A percentile compares a stretch with the other conserved stretches of the same genome.
Conservation (phyloP, 2,888 invertebrate genomes). For the Drosophila putrida region DNA sequence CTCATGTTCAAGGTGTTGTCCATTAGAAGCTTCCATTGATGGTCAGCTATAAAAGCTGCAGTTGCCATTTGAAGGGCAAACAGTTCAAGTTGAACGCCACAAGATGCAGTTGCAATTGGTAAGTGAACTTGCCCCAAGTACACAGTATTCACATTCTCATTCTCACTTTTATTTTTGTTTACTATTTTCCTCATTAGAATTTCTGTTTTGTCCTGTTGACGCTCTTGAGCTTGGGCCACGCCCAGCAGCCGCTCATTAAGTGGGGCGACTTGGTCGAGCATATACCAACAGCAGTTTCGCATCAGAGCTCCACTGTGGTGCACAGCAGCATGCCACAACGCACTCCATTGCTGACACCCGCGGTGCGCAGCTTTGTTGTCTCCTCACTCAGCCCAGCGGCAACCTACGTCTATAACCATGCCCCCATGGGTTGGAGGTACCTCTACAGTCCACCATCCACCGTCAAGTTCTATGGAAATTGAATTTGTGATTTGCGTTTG, state of each 20-base stretch:
- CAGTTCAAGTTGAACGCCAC: conserved; percentile 32
- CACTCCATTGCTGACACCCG: conserved; percentile 34
- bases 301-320: conserved; percentile 86
- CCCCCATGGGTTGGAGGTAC: conserved; percentile 33
- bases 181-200: conserved; percentile 6
- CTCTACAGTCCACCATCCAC: conserved; percentile 21
- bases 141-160: neutral
- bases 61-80: conserved; percentile 15
- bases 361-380: conserved; percentile 34
- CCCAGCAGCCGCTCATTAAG: conserved; percentile 40
- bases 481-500: conserved; percentile 17
- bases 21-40: conserved; percentile 39
- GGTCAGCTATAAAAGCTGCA: conserved; percentile 41
- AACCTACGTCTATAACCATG: conserved; percentile 12
- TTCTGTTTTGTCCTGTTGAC: neutral
- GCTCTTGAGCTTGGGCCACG: conserved; percentile 20
- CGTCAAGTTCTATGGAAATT: conserved; percentile 34
- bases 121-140: conserved; percentile 10
- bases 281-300: conserved; percentile 83
- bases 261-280: conserved; percentile 74
- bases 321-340: conserved; percentile 82
- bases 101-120: conserved; percentile 52
- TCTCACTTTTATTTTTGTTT: neutral
- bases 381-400: conserved; percentile 11
- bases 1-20: conserved; percentile 45